Conservation (phyloP, 2,113 vertebrate genomes). For the Pseudorectes ferrugineus region DNA sequence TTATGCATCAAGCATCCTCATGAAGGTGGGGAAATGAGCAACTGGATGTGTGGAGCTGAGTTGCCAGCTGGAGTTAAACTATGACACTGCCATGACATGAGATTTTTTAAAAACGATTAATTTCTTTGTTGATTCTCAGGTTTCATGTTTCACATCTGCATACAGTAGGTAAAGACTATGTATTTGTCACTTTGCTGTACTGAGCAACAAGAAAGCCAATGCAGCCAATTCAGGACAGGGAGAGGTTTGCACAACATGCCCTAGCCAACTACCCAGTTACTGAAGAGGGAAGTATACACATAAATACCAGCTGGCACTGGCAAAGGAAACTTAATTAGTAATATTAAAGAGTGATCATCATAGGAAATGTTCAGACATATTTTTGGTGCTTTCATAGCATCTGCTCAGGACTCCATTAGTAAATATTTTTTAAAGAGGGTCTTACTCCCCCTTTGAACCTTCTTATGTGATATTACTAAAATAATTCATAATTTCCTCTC, state of each 20-base stretch:
- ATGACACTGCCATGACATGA: neutral
- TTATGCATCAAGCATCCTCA: neutral
- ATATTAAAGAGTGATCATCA: neutral
- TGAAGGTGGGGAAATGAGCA: neutral
- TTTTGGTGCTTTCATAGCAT: neutral
- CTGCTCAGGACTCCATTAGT: neutral
- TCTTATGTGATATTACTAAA: neutral
- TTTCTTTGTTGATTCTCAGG: neutral
- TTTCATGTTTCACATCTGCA: neutral
- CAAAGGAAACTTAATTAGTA: conserved; percentile 17
- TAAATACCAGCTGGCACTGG: conserved; percentile 47
- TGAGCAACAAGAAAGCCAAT: neutral
- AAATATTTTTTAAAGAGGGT: neutral
- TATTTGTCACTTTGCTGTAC: neutral
- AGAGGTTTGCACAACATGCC: conserved; percentile 19
- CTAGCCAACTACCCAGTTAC: neutral
- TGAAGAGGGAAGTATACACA: conserved; percentile 4
- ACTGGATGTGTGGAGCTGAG: neutral
- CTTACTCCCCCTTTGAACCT: neutral
- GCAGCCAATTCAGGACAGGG: conserved; percentile 17
- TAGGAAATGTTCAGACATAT: neutral
- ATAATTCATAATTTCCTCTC: neutral
- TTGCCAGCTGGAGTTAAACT: neutral
- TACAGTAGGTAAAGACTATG: neutral
- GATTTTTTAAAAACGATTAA: neutral